Base-by-base conservation (phyloP, 2,888 invertebrate species). In the Patella pellucida region DNA sequence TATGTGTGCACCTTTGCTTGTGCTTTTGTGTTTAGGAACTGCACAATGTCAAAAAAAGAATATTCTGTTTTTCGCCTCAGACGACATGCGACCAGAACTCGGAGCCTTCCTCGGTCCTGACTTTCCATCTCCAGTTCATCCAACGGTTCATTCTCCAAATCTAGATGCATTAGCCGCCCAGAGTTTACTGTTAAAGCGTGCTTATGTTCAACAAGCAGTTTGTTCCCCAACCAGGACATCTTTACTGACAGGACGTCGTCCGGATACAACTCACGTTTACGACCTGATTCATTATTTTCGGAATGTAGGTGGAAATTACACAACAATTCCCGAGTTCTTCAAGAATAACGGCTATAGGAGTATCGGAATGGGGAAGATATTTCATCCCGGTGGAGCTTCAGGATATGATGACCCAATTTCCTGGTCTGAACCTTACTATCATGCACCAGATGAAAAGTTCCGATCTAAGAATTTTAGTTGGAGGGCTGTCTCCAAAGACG, bases 401-500 rank as follows among this genome's bases (percentile, higher is more conserved):
- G 27, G 27, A 27, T 27, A 2, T 27, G 27, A 27, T 27, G 27
- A 27, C 3, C 27, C 27, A 27, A 27, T 27, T 2, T 27, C 27
- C 3, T 27, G 27, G 27, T 27, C 27, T 27, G 27, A 27, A 27
- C 27, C 27, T n/a, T n/a, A 27, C 27, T n/a, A 27, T 27, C 27
- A 27, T 27, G 27, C 27, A 27, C n/a, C n/a, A n/a, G 27, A 54
- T 31, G n/a, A 52, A 27, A 19, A 5, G 3, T 31, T 15, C 19
- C 23, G 51, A 51, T 11, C 23, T 15, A 41, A 19, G 2, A 50
- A 31, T 2, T 51, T 27, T 50, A 71, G 70, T 11, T 75, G 71
- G 74, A 56, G 54, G 27, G 83, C 84, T 1, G 79, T 84, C n/a
- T 78, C 82, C 0, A 82, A 82, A 41, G 68, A 68, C n/a, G 19